phyloP scores from a whole-genome alignment of 2,113 vertebrate species.

The Camelus dromedarius region DNA sequence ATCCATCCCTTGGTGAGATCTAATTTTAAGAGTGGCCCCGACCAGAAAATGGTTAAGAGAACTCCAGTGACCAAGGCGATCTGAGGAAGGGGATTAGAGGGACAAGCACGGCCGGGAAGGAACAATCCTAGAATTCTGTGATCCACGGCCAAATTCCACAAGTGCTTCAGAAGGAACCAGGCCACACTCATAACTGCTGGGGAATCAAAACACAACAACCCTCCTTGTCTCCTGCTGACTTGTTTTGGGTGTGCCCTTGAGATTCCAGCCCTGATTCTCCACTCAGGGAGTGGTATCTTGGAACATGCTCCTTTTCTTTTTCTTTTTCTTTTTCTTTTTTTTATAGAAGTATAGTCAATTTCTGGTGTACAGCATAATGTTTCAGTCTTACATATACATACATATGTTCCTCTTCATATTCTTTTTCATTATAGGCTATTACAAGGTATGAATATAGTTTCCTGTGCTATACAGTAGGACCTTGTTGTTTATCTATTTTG shows the following conservation, averaged over 20 bases:
- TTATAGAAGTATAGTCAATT: too few species aligned
- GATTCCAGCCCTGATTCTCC: conserved; percentile 35
- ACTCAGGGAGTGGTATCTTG: conserved; percentile 3
- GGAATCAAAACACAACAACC: background rate
- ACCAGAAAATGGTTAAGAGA: background rate
- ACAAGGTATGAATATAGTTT: too few species aligned
- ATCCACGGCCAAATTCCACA: conserved; percentile 71
- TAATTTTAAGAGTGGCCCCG: background rate
- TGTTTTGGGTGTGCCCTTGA: conserved; percentile 12
- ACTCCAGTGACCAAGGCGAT: background rate
- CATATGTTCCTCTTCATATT: too few species aligned
- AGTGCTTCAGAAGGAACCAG: background rate
- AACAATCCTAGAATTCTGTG: conserved; percentile 59
- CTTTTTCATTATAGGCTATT: too few species aligned
- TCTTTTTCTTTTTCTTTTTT: background rate
- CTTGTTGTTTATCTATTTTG: too few species aligned
- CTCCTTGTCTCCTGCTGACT: background rate
- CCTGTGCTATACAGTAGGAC: too few species aligned
- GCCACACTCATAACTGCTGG: background rate
- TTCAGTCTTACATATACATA: too few species aligned
- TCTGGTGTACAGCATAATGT: too few species aligned
- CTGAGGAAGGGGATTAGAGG: background rate
- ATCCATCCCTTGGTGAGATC: background rate
- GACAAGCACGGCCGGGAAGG: background rate
- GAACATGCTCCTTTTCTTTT: background rate